Evolutionary conservation across 2,888 invertebrate species (phyloP).

Genomic region (Tachina lurida): DNA sequence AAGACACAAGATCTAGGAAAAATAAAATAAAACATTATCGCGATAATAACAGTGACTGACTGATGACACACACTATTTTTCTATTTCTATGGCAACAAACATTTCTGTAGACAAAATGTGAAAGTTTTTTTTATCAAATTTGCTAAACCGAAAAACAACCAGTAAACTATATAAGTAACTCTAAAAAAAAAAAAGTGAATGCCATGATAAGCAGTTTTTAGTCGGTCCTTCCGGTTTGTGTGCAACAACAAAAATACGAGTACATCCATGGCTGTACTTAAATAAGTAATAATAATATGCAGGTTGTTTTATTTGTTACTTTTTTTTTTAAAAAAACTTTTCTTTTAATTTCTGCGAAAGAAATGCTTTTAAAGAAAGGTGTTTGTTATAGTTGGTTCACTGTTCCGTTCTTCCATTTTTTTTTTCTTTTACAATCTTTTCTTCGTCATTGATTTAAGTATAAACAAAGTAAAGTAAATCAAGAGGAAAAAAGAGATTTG

Average conservation of each 20-base stretch:
- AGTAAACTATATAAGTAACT: neutral
- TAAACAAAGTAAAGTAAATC: slow-evolving; percentile 23
- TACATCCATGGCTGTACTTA: too few species aligned
- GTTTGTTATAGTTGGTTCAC: slow-evolving; percentile 14
- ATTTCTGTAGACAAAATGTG: neutral
- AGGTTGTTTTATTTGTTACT: slow-evolving; percentile 19
- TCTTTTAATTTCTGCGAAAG: slow-evolving; percentile 1
- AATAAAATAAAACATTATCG: neutral
- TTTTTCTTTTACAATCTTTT: slow-evolving; percentile 7
- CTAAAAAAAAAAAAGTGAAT: slow-evolving; percentile 41
- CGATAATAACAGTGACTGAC: slow-evolving; percentile 7
- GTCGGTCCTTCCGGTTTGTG: slow-evolving; percentile 57
- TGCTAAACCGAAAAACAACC: slow-evolving; percentile 4
- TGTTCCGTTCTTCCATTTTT: neutral
- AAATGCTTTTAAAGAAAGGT: slow-evolving; percentile 41
- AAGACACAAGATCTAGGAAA: slow-evolving; percentile 10
- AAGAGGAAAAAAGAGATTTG: slow-evolving; percentile 7
- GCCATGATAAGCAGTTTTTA: slow-evolving; percentile 37
- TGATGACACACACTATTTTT: neutral
- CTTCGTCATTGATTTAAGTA: slow-evolving; percentile 48
- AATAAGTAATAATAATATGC: slow-evolving; percentile 1
- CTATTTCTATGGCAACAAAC: neutral
- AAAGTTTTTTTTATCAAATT: slow-evolving; percentile 29
- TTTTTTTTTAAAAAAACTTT: neutral
- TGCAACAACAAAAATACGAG: slow-evolving; percentile 21